Percentiles rank a stretch among this genome's conserved stretches.
These are phyloP conservation scores for Varanus salvator DNA, from an alignment of 2,113 vertebrate species.

Conservation along the genomic window DNA sequence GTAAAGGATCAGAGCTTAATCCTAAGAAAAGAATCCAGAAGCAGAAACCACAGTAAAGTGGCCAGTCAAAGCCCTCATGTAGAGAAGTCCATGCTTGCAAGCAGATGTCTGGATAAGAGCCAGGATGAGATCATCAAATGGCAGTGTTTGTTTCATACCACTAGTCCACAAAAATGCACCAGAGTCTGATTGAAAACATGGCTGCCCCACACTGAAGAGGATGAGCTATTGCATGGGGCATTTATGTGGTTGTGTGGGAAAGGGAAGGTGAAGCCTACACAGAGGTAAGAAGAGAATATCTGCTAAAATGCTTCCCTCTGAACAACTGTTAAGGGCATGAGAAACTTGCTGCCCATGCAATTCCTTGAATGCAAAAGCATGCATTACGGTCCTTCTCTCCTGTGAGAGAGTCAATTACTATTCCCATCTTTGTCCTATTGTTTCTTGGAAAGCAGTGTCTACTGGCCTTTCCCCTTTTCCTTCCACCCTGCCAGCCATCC, in stretches of 20 bases:
- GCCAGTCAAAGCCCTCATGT: too few relatives aligned
- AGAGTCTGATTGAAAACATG: not conserved
- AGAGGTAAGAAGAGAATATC: not conserved
- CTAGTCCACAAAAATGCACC: too few relatives aligned
- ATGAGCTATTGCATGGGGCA: not conserved
- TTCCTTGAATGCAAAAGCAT: too few relatives aligned
- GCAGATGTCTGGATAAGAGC: too few relatives aligned
- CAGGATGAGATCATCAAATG: too few relatives aligned
- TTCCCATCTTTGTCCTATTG: not conserved
- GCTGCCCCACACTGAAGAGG: not conserved
- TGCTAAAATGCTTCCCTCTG: slow-evolving; percentile 1
- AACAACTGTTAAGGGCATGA: not conserved
- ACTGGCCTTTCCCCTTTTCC: not conserved
- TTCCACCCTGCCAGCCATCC: not conserved
- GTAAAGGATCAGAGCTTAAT: too few relatives aligned
- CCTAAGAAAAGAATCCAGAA: too few relatives aligned
- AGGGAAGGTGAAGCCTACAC: not conserved
- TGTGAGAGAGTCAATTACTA: not conserved
- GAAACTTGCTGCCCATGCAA: not conserved
- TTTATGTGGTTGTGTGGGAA: not conserved
- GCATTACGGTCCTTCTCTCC: not conserved
- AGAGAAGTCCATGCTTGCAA: not conserved
- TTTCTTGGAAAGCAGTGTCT: not conserved
- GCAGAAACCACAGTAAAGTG: too few relatives aligned
- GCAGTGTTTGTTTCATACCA: too few relatives aligned